Percentiles rank a stretch among this genome's conserved stretches.
These are phyloP conservation scores for Caenorhabditis afra DNA, from an alignment of 2,888 invertebrate species.

Conservation along the genomic window DNA sequence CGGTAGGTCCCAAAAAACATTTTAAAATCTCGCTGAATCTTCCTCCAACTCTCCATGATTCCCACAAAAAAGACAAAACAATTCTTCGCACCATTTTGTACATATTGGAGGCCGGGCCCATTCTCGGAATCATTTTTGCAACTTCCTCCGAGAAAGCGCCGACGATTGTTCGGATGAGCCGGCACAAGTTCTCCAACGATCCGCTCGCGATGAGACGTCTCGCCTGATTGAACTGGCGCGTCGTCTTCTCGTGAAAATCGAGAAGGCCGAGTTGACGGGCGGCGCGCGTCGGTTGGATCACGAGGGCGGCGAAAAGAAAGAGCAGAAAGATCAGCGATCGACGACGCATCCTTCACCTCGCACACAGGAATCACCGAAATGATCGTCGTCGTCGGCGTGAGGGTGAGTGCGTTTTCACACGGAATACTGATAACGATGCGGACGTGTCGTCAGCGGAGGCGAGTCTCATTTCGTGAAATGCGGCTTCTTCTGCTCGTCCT, in stretches of 20 bases:
- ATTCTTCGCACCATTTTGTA: not conserved
- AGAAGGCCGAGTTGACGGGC: not conserved
- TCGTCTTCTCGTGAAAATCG: not conserved
- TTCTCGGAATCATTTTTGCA: not conserved
- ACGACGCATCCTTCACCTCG: no score
- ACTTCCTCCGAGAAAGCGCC: not conserved
- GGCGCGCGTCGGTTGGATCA: not conserved
- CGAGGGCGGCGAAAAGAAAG: not conserved
- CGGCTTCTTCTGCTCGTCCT: not conserved
- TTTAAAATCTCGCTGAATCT: no score
- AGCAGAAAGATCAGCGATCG: not conserved
- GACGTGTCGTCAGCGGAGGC: no score
- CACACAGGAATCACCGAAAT: no score
- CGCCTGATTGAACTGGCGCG: not conserved
- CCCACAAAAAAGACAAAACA: no score
- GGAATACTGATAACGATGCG: no score
- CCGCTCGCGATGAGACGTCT: not conserved
- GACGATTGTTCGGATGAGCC: not conserved
- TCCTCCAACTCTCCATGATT: no score
- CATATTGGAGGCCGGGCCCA: constrained; percentile 4
- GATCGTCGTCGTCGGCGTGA: no score
- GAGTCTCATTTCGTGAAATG: no score
- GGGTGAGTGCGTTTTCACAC: no score
- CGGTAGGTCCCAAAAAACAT: no score
- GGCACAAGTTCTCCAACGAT: not conserved